Conservation (phyloP, 2,797 vertebrate species). For the Cichlasoma orientale region DNA sequence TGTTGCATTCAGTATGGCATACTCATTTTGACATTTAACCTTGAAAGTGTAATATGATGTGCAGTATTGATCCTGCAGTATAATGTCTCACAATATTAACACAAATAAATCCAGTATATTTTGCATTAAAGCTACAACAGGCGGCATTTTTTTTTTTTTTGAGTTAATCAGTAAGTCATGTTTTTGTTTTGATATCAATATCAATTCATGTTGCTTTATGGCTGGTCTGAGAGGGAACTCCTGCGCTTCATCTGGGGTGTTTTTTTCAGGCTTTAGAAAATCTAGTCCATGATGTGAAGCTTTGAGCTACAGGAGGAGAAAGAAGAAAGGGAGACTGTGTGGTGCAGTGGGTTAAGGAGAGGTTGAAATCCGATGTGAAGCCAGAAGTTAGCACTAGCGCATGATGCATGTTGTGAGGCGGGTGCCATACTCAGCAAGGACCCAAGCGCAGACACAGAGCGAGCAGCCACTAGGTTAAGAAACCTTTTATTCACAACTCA, state of each 20-base stretch:
- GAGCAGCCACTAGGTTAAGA: too few species aligned
- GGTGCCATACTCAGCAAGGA: too few species aligned
- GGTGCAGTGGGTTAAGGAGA: neutral
- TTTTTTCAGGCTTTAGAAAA: neutral
- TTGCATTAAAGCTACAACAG: neutral
- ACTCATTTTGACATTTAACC: neutral
- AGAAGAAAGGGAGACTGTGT: neutral
- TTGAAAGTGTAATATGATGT: neutral
- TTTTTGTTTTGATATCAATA: neutral
- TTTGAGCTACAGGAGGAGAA: neutral
- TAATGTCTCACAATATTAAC: neutral
- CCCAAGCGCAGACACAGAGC: too few species aligned
- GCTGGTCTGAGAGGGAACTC: neutral
- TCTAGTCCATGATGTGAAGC: neutral
- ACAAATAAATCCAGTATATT: neutral
- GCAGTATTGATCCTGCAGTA: neutral
- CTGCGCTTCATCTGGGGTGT: neutral
- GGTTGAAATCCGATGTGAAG: neutral
- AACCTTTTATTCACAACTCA: too few species aligned
- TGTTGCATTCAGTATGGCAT: conserved; percentile 1
- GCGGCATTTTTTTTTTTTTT: neutral
- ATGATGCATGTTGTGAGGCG: neutral
- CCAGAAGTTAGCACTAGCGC: neutral
- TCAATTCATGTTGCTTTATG: neutral
- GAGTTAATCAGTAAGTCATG: neutral